Conservation (phyloP, 53 echinoderm and acorn worm genomes). For the Zoroaster sp. region DNA sequence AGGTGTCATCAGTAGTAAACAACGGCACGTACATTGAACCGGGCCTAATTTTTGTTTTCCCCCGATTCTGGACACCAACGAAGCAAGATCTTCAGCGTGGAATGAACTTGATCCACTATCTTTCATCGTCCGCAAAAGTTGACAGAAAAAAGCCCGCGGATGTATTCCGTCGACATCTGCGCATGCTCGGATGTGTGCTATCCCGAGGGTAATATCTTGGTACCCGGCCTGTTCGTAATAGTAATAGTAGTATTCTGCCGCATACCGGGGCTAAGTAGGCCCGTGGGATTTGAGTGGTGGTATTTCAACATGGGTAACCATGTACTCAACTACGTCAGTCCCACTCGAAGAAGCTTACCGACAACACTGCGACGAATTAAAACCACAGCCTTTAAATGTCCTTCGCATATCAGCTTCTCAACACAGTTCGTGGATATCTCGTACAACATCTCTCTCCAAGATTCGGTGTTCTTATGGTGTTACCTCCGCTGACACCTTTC, state of each 20-base stretch:
- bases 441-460: not conserved
- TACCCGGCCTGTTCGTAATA: constrained; percentile 1
- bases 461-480: not conserved
- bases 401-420: not conserved
- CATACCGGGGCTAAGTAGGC: constrained; percentile 35
- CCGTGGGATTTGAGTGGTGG: constrained; percentile 60
- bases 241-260: not conserved
- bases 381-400: not conserved
- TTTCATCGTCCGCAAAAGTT: constrained; percentile 48
- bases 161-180: not conserved
- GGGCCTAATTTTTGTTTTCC: constrained; percentile 25
- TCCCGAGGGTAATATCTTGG: not conserved
- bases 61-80: constrained; percentile 35
- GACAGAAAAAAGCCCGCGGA: constrained; percentile 55
- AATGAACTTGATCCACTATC: constrained; percentile 48
- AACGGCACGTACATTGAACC: not conserved
- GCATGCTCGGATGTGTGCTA: constrained; percentile 23
- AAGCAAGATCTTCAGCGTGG: constrained; percentile 17
- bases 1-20: not conserved
- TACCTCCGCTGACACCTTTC: not conserved
- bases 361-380: constrained; percentile 23
- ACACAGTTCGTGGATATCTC: constrained; percentile 1
- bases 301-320: constrained; percentile 55
- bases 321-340: constrained; percentile 45
- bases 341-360: constrained; percentile 1